Evolutionary conservation across 2,888 invertebrate species (phyloP), one percentile per base, ranked within the genome.

Genomic region (Drosophila dives): DNA sequence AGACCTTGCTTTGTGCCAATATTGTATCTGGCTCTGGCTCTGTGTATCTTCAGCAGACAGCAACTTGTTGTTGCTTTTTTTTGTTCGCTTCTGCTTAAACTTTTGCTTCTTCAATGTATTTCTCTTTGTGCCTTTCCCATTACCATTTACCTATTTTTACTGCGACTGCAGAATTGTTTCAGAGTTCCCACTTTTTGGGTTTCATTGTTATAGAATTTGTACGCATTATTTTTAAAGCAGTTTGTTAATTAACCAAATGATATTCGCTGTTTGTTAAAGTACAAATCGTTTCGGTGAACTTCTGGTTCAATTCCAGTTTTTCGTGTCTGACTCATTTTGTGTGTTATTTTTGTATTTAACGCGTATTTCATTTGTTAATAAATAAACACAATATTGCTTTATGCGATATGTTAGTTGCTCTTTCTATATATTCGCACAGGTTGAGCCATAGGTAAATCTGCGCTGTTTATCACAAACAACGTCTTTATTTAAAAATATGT

Each of bases 31-130:
- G 15, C n/a, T 50, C 33, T 56, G 50, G 42, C 74, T 68, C 63
- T 75, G 80, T 82, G 78, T 86, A 78, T 86, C 85, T 85, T 85
- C 59, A 71, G 60, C 70, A 72, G 66, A 73, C 77, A 66, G 83
- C 85, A 85, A 85, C 85, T 87, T 85, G 85, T 85, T 85, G 85
- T 85, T 85, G 87, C 70, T 74, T 66, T 80, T 70, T 74, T 63
- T 59, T 70, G 51, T 68, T 64, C 61, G 62, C 68, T 75, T 70
- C 50, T 72, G 59, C 62, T 65, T 58, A 45, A 61, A 36, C 54
- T 34, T 55, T 49, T 70, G 53, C 45, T 65, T 74, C 67, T 72
- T 15, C 23, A 54, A 17, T 38, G 17, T 38, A 64, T 51, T 62
- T 34, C 36, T 65, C 38, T 49, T n/a, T 72, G n/a, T 45, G 42